phyloP scores from a whole-genome alignment of 1,140 invertebrate genomes.

The Metopolophium dirhodum region DNA sequence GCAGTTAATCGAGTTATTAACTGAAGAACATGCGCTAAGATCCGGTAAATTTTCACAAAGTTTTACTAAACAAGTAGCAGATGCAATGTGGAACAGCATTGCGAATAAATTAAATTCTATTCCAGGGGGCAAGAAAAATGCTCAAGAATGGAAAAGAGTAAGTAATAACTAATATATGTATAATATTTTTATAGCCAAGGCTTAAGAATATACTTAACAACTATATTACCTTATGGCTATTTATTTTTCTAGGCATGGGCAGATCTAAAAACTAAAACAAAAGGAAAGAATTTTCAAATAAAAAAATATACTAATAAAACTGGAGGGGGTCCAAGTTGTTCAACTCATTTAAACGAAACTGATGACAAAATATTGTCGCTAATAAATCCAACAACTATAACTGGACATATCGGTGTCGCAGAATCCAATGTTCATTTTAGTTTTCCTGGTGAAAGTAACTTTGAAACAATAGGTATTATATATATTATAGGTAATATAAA shows the following conservation, averaged over 20 bases:
- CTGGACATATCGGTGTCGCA: background rate
- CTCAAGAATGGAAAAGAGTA: slow-evolving; percentile 17
- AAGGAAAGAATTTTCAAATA: background rate
- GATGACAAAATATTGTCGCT: background rate
- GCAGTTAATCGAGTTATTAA: background rate
- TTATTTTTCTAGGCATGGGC: background rate
- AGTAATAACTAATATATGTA: background rate
- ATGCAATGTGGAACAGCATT: background rate
- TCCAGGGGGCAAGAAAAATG: slow-evolving; percentile 5
- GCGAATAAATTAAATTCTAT: background rate
- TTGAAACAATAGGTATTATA: no score
- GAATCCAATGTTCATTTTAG: background rate
- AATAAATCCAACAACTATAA: background rate
- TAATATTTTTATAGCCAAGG: background rate
- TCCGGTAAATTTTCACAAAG: background rate
- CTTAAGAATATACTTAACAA: background rate
- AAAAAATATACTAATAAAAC: background rate
- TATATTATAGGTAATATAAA: no score
- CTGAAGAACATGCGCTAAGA: background rate
- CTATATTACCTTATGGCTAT: background rate
- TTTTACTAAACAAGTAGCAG: background rate
- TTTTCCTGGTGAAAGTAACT: background rate
- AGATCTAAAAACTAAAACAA: slow-evolving; percentile 6
- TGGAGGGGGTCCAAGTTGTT: background rate
- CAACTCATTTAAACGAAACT: background rate